These are phyloP conservation scores for Camelus dromedarius DNA, from an alignment of 2,113 vertebrate species.

Conservation along the genomic window DNA sequence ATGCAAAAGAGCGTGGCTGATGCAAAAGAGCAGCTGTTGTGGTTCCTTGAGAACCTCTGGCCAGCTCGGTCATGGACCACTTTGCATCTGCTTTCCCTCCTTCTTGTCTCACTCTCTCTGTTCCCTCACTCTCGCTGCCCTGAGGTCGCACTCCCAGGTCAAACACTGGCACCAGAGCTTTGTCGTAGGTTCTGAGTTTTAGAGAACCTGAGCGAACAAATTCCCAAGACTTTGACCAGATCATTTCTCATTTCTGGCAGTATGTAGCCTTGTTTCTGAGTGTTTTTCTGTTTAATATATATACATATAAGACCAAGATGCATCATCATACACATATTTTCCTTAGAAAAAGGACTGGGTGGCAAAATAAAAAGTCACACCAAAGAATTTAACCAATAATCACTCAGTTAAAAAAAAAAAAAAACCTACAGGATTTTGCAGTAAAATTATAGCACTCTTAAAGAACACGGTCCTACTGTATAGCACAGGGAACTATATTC, in stretches of 20 bases:
- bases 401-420: neutral
- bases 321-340: neutral
- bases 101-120: neutral
- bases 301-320: neutral
- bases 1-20: too few species aligned
- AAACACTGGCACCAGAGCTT: neutral
- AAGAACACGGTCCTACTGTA: too few species aligned
- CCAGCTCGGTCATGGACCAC: neutral
- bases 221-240: neutral
- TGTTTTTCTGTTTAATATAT: neutral
- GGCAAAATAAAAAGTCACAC: slow-evolving; percentile 23
- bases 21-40: neutral
- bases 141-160: neutral
- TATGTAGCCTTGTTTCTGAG: neutral
- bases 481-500: too few species aligned
- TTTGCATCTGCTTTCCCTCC: neutral
- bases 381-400: neutral
- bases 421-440: neutral
- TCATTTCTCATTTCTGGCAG: fast-evolving
- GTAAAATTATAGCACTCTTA: neutral
- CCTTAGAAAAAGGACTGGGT: neutral
- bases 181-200: neutral
- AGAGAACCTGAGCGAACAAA: neutral
- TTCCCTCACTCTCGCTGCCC: neutral
- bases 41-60: neutral